phyloP scores from a whole-genome alignment of 2,113 vertebrate species.

The Turnix velox region DNA sequence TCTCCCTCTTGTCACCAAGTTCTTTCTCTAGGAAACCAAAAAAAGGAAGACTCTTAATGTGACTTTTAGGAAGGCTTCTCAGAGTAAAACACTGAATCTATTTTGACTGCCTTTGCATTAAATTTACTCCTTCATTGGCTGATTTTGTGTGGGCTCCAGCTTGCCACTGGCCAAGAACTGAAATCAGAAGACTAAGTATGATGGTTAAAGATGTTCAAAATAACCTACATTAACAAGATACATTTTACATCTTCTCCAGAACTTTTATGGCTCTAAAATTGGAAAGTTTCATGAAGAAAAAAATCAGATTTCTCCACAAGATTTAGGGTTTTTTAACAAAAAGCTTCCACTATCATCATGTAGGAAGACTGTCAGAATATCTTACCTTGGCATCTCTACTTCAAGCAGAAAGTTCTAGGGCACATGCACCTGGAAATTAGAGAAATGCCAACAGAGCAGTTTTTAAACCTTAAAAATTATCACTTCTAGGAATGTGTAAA shows the following conservation, averaged over 20 bases:
- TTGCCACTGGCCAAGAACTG: neutral
- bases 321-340: neutral
- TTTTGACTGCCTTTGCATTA: neutral
- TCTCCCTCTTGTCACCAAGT: neutral
- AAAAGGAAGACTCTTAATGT: neutral
- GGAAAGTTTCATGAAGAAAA: neutral
- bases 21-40: neutral
- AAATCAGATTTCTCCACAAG: neutral
- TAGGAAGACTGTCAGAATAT: neutral
- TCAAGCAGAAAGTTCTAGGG: neutral
- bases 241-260: neutral
- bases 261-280: neutral
- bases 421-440: neutral
- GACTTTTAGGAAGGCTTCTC: neutral
- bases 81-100: neutral
- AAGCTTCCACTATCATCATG: neutral
- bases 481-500: conserved; percentile 13
- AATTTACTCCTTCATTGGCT: neutral
- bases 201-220: neutral
- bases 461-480: conserved; percentile 26
- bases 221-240: neutral
- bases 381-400: neutral
- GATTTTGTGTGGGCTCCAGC: neutral
- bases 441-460: neutral
- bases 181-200: neutral